Evolutionary conservation across 2,888 invertebrate species (phyloP), one percentile per base, ranked within the genome.

Genomic region (Anodontia alba): DNA sequence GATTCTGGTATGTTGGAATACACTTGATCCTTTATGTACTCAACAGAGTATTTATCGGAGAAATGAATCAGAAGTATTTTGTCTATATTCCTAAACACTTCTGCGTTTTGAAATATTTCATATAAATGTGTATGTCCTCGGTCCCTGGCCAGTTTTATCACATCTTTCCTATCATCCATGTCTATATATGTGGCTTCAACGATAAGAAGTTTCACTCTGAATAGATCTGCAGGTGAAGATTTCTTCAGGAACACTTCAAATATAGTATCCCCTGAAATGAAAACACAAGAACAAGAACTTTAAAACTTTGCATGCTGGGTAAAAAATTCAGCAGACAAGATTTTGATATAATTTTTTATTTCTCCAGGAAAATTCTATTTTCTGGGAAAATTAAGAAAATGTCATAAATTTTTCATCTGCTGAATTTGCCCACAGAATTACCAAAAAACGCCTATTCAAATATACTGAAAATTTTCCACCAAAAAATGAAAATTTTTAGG

Each of bases 171-270:
- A 20, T 71, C 69, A 2, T 87, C 88, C 20, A 85, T 67, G 67
- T 92, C 90, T 23, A 93, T 84, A 80, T 92, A 93, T 0, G 93
- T 93, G 0, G 91, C 84, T 76, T 93, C 93, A n/a, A 91, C 90
- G 57, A 93, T 92, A 5, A 93, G 88, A 5, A 93, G 80, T 68
- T 90, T 90, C 29, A 92, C 92, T 46, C 82, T 88, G 42, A 93
- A 84, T 29, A 93, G 76, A 78, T 93, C 92, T n/a, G 89, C 83
- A 23, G 80, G 87, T 17, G 91, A 88, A 7, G 86, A 80, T 33
- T 31, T 31, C n/a, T 66, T 68, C 33, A 71, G 71, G 78, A 92
- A 93, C 2, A 93, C 81, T 33, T 93, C 91, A 83, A 92, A 91
- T 20, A 89, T 90, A 43, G 93, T 93, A 77, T 93, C 93, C 54